Evolutionary conservation across 1,140 invertebrate genomes (phyloP), one percentile per base, ranked within the genome.

Genomic region (Drosophila bifasciata): DNA sequence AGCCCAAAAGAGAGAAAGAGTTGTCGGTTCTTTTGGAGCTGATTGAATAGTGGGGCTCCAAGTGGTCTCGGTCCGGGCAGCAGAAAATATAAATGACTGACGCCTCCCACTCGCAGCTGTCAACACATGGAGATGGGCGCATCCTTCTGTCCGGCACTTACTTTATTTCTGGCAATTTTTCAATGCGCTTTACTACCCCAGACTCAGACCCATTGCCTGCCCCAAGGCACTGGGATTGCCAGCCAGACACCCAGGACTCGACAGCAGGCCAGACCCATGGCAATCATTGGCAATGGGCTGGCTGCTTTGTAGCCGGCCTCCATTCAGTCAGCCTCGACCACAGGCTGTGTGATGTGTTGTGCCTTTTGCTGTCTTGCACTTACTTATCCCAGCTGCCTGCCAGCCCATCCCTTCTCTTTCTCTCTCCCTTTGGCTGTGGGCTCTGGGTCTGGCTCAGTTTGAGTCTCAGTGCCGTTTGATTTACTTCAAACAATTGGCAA

Each of bases 401-500:
- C 19, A 21, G n/a, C n/a, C 16, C 23, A 61, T 51, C 72, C 45
- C 7, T 44, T 4, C 28, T 39, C 43, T 5, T 46, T 40, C 36
- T 32, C 7, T 9, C 11, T 52, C 51, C 55, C 45, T 19, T 45
- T 45, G 23, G 23, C 55, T 32, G 28, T 3, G 28, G 8, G 28
- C 28, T 32, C 41, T 39, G 19, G 25, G 17, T 41, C 48, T 13
- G 39, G 28, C 23, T 25, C 5, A 25, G 23, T 4, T 5, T 23
- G 1, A 23, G 51, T 44, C 58, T 76, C 76, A 57, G 66, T 68
- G 53, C 74, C 74, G 75, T 88, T 86, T 88, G 83, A 86, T 86
- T 86, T 86, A 86, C 78, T 86, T 86, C 83, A 88, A 88, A 86
- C 83, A 86, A 86, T 86, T 86, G 83, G 83, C 83, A 86, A 86